Base-by-base conservation (phyloP, 2,797 vertebrate species). In the Diplodus sargus region DNA sequence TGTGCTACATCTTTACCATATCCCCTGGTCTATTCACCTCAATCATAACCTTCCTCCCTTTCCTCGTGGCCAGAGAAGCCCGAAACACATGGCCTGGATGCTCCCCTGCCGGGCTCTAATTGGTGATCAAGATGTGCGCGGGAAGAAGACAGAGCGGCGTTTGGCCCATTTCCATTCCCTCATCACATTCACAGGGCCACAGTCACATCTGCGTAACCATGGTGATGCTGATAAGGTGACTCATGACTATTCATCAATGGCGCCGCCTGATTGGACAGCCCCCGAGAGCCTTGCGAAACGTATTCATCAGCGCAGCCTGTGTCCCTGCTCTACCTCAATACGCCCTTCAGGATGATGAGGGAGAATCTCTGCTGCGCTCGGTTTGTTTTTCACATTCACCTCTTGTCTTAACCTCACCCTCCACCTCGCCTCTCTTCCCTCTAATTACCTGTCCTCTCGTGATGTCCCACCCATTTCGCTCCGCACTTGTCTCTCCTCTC, bases 241-340 rank as follows among this genome's bases (percentile, higher is more conserved):
- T 94, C 91, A 92, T 94, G 89, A 94, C 89, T 94, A 93, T 95
- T 95, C 93, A 94, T 94, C 87, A 90, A 69, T 81, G 83, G 88
- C n/a, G 67, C 82, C 2, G 86, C 79, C 86, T 93, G 91, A 93
- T 93, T 93, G 92, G 90, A 90, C 86, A 79, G 86, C 86, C 90
- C 89, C 88, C 16, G 60, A 85, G 90, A 92, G 88, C 85, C 80
- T 74, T 81, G 81, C 13, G 34, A 89, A 92, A 79, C 56, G 48
- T 89, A 89, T 91, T 92, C 91, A 93, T 91, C 87, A 89, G 83
- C 18, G 43, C 81, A 85, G 86, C 66, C 79, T 79, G 86, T 83
- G 80, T 90, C 85, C 80, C 83, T 48, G 81, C 70, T 86, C 89
- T 77, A 82, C 85, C 91, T 90, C 79, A 59, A 53, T 76, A 71